Conservation (phyloP, 2,113 vertebrate genomes). For the Lota lota region DNA sequence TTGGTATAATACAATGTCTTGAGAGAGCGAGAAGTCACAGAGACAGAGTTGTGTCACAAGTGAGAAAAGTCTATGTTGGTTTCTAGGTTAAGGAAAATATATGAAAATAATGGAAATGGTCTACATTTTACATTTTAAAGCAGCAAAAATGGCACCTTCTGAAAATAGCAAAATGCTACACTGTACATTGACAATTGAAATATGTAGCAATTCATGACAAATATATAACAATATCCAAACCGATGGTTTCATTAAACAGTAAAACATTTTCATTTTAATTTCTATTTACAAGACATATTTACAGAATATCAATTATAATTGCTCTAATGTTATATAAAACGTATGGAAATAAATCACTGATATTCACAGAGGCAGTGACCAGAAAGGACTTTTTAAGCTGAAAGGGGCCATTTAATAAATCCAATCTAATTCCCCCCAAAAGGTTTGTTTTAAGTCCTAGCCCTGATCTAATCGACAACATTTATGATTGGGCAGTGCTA, state of each 20-base stretch:
- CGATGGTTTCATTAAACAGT: constrained; percentile 19
- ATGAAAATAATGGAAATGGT: constrained; percentile 53
- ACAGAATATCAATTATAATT: constrained; percentile 63
- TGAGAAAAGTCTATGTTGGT: constrained; percentile 15
- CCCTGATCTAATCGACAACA: constrained; percentile 21
- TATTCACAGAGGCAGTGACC: constrained; percentile 54
- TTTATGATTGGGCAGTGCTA: constrained; percentile 56
- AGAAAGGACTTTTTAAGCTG: constrained; percentile 25
- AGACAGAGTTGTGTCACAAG: constrained; percentile 23
- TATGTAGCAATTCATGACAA: constrained; percentile 43
- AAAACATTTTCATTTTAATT: constrained; percentile 64
- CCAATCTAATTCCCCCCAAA: constrained; percentile 19
- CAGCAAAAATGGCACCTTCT: constrained; percentile 46
- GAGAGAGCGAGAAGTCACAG: constrained; percentile 22
- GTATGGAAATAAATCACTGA: constrained; percentile 33
- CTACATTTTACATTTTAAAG: constrained; percentile 40
- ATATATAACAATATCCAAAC: constrained; percentile 26
- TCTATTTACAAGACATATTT: constrained; percentile 73
- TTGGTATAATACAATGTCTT: constrained; percentile 7
- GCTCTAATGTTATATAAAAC: constrained; percentile 57
- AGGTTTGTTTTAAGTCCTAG: background rate
- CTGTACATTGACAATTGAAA: constrained; percentile 44
- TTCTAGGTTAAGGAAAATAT: constrained; percentile 19
- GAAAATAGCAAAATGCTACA: constrained; percentile 27
- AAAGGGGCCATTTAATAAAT: constrained; percentile 19